Percentiles rank a stretch among this genome's conserved stretches.
Conservation (phyloP, 2,797 vertebrate genomes). For the Otolemur crassicaudatus region DNA sequence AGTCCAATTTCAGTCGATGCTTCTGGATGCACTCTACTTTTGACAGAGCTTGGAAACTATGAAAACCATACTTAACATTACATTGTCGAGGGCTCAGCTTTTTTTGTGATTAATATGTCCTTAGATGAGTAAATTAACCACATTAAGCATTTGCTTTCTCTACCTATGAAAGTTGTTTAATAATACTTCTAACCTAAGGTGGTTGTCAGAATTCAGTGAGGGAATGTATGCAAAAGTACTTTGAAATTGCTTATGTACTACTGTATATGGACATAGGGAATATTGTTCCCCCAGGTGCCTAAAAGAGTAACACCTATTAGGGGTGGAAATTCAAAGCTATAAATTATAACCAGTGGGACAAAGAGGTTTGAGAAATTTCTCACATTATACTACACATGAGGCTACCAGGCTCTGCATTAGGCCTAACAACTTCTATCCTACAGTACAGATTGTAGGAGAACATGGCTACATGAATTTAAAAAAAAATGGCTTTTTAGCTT, state of each 20-base stretch:
- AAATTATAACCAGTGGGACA: background rate
- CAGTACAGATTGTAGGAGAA: background rate
- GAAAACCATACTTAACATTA: background rate
- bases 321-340: conserved; percentile 5
- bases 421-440: background rate
- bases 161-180: background rate
- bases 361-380: background rate
- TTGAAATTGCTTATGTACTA: background rate
- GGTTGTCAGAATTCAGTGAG: background rate
- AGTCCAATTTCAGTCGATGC: background rate
- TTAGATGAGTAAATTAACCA: background rate
- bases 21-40: background rate
- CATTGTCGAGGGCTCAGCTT: background rate
- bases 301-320: background rate
- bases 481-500: background rate
- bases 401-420: background rate
- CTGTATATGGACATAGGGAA: background rate
- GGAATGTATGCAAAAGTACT: background rate
- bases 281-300: background rate
- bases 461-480: background rate
- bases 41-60: background rate
- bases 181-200: background rate
- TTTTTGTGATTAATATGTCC: background rate
- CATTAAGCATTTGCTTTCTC: background rate
- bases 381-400: background rate